Percentiles rank a stretch among this genome's conserved stretches.
These are phyloP conservation scores for Scaptodrosophila latifasciaeformis DNA, from an alignment of 2,888 invertebrate species.

Conservation along the genomic window DNA sequence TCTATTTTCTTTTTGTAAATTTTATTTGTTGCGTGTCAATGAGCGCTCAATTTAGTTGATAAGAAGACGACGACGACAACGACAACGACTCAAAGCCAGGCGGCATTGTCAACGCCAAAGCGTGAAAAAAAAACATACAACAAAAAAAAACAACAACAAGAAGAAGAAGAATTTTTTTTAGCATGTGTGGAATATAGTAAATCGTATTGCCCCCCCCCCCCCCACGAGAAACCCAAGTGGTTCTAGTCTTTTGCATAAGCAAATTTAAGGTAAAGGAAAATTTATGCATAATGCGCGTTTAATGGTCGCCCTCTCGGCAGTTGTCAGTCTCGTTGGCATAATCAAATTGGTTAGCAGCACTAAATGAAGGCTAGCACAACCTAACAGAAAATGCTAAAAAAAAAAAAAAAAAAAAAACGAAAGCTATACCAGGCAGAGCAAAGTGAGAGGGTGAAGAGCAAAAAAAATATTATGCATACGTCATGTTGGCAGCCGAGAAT, in stretches of 20 bases:
- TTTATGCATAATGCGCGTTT: constrained; percentile 56
- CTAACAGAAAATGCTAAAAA: no score
- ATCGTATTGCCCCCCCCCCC: no score
- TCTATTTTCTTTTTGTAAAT: constrained; percentile 22
- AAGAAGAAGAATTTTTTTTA: no score
- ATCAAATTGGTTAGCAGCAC: constrained; percentile 30
- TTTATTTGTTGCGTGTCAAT: constrained; percentile 64
- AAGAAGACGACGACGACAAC: constrained; percentile 36
- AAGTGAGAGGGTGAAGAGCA: no score
- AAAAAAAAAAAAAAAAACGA: neutral
- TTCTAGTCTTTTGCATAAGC: neutral
- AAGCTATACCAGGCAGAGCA: neutral
- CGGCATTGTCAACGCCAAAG: constrained; percentile 22
- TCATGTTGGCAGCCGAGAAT: neutral
- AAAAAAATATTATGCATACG: constrained; percentile 4
- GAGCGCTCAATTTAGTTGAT: constrained; percentile 61
- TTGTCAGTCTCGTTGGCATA: no score
- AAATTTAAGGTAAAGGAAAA: constrained; percentile 17
- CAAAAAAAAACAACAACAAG: no score
- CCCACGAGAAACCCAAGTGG: constrained; percentile 19
- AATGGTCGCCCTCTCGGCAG: constrained; percentile 18
- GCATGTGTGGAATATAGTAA: no score
- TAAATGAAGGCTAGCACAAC: no score
- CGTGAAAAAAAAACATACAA: neutral
- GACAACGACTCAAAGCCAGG: constrained; percentile 15